A percentile compares a stretch with the other conserved stretches of the same genome.
Evolutionary conservation across 2,888 invertebrate species (phyloP).

Genomic region (Cryptocephalus moraei): DNA sequence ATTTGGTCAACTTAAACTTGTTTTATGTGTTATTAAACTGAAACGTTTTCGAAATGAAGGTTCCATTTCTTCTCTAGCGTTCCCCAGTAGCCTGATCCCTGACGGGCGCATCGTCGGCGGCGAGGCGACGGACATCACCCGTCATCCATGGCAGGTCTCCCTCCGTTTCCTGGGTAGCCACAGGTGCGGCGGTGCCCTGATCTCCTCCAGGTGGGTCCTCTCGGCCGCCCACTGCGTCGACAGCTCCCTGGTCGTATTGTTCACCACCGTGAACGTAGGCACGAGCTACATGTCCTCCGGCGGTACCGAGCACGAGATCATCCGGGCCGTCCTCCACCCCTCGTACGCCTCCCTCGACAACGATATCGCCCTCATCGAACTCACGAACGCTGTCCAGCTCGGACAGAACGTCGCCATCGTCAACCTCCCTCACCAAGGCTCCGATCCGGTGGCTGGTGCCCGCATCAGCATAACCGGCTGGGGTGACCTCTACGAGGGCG

Average conservation of each 20-base stretch:
- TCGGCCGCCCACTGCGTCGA: background rate
- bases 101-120: too few relatives aligned
- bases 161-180: background rate
- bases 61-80: too few relatives aligned
- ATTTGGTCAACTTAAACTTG: too few relatives aligned
- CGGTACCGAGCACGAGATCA: background rate
- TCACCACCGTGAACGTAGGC: background rate
- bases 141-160: too few relatives aligned
- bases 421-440: background rate
- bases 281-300: background rate
- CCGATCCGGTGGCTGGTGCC: too few relatives aligned
- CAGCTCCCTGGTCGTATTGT: background rate
- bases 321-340: background rate
- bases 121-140: background rate
- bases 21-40: too few relatives aligned
- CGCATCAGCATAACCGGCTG: too few relatives aligned
- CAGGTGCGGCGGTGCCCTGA: background rate
- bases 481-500: conserved; percentile 3
- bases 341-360: background rate
- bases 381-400: background rate
- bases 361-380: background rate
- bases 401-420: background rate
- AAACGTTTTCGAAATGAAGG: too few relatives aligned
- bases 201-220: background rate
- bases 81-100: too few relatives aligned